These are phyloP conservation scores for cat (Felis catus) DNA, from an alignment of 2,113 vertebrate species.

Conservation along the genomic window F.catus_Fca126_mat1.0 CM031423.1:24348001-24348500, in stretches of 20 bases:
- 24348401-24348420: conserved; percentile 57
- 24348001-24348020: neutral
- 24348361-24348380: conserved; percentile 7
- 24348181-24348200: neutral
- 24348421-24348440: conserved; percentile 62
- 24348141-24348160: neutral
- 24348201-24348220: neutral
- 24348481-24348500: conserved; percentile 86
- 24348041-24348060: neutral
- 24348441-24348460: conserved; percentile 80
- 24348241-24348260: neutral
- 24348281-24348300: neutral
- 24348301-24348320: conserved; percentile 30
- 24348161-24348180: neutral
- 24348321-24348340: conserved; percentile 45
- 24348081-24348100: neutral
- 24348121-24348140: neutral
- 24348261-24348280: neutral
- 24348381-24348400: conserved; percentile 77
- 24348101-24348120: neutral
- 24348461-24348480: conserved; percentile 89
- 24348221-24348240: neutral
- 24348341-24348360: conserved; percentile 49
- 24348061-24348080: neutral
- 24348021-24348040: neutral